A percentile compares a stretch with the other conserved stretches of the same genome.
Conservation (phyloP, 2,113 vertebrate species). For the Tringa solitaria region DNA sequence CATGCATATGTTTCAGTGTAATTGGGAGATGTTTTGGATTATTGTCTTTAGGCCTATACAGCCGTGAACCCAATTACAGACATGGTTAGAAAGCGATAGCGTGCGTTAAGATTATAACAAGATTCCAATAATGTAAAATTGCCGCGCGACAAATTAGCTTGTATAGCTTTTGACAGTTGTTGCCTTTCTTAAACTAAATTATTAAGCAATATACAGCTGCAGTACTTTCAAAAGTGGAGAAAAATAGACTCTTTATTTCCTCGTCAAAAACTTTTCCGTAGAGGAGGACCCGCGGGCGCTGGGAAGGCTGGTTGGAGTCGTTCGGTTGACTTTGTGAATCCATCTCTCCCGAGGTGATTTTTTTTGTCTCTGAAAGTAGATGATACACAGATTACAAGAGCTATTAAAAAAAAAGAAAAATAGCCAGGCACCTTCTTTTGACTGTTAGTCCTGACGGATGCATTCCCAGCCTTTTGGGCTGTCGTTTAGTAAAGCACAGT, state of each 20-base stretch:
- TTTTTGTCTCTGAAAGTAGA: background rate
- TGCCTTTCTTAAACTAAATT: background rate
- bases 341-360: background rate
- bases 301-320: background rate
- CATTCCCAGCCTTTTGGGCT: background rate
- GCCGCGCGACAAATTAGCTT: conserved; percentile 6
- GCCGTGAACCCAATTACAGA: conserved; percentile 28
- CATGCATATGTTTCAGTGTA: background rate
- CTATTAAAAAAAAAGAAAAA: background rate
- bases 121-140: conserved; percentile 26
- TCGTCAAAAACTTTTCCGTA: background rate
- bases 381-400: background rate
- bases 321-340: background rate
- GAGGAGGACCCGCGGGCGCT: fast-evolving
- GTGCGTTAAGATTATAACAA: conserved; percentile 24
- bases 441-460: background rate
- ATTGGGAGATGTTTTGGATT: conserved; percentile 5
- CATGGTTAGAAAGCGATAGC: background rate
- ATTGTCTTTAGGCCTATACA: background rate
- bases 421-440: background rate
- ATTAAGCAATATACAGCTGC: background rate
- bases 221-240: background rate
- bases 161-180: conserved; percentile 40
- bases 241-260: background rate
- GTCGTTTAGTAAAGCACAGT: background rate